These are phyloP conservation scores for Globodera rostochiensis DNA, from an alignment of 1,140 invertebrate genomes.

Conservation along the genomic window DNA sequence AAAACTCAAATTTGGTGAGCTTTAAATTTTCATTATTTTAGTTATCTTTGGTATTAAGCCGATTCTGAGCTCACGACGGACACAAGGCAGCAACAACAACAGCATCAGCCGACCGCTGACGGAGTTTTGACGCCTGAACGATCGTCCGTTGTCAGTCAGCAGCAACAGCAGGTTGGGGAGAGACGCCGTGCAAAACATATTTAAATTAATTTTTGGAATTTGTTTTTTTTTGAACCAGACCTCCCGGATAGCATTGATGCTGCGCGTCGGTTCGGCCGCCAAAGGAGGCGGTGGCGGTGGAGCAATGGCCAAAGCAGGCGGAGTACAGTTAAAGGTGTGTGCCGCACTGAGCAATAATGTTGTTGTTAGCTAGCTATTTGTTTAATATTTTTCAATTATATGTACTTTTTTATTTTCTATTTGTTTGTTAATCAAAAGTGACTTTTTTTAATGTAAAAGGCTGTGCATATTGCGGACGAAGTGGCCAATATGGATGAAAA, in stretches of 20 bases:
- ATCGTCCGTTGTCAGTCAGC: constrained; percentile 19
- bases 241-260: constrained; percentile 25
- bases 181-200: too few relatives aligned
- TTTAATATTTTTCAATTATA: too few relatives aligned
- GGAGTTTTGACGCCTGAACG: constrained; percentile 33
- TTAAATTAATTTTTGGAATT: neutral
- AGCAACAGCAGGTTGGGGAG: neutral
- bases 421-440: neutral
- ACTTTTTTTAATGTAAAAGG: neutral
- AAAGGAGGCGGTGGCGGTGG: constrained; percentile 6
- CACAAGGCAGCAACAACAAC: neutral
- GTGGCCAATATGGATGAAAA: constrained; percentile 16
- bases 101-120: neutral
- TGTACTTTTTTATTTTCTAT: too few relatives aligned
- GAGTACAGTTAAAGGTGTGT: constrained; percentile 19
- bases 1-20: constrained; percentile 52
- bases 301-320: constrained; percentile 2
- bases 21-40: constrained; percentile 8
- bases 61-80: neutral
- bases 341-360: neutral
- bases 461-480: constrained; percentile 8
- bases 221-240: neutral
- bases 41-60: neutral
- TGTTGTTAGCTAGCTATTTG: neutral
- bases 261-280: neutral